These are phyloP conservation scores for Hirtodrosophila trivittata DNA, from an alignment of 2,888 invertebrate species.

Conservation along the genomic window DNA sequence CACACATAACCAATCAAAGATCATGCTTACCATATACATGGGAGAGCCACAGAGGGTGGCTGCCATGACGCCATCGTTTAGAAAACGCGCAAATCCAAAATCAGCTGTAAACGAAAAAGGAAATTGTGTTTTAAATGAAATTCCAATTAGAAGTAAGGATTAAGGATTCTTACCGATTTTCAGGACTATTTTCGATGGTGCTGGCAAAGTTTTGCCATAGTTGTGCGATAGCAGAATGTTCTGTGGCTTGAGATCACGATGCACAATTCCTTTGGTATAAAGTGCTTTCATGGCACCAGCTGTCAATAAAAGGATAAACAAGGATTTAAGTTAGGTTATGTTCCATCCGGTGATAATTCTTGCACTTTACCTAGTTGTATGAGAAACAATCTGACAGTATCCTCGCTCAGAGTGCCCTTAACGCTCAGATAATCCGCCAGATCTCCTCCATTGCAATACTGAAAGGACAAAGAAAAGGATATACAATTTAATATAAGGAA, in stretches of 20 bases:
- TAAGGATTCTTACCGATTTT: conserved; percentile 92
- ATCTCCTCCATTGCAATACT: conserved; percentile 99
- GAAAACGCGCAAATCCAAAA: conserved; percentile 99
- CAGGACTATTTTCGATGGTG: conserved; percentile 92
- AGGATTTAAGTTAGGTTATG: neutral
- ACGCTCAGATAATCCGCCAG: conserved; percentile 97
- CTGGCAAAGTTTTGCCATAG: conserved; percentile 85
- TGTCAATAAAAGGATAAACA: conserved; percentile 73
- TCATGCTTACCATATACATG: conserved; percentile 97
- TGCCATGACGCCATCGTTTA: conserved; percentile 99
- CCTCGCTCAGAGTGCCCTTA: conserved; percentile 98
- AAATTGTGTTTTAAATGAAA: neutral
- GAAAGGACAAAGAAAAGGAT: conserved; percentile 81
- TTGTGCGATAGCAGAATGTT: conserved; percentile 97
- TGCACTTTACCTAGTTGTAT: conserved; percentile 92
- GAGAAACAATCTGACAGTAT: conserved; percentile 97
- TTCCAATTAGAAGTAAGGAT: neutral
- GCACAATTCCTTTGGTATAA: conserved; percentile 98
- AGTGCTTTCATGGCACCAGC: conserved; percentile 99
- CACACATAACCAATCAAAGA: neutral
- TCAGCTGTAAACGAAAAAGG: conserved; percentile 88
- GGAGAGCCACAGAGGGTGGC: conserved; percentile 99
- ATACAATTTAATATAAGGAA: neutral
- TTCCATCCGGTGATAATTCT: neutral
- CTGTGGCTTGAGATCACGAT: conserved; percentile 99